A percentile compares a stretch with the other conserved stretches of the same genome.
Conservation (phyloP, 2,888 invertebrate species). For the Eudemis profundana region DNA sequence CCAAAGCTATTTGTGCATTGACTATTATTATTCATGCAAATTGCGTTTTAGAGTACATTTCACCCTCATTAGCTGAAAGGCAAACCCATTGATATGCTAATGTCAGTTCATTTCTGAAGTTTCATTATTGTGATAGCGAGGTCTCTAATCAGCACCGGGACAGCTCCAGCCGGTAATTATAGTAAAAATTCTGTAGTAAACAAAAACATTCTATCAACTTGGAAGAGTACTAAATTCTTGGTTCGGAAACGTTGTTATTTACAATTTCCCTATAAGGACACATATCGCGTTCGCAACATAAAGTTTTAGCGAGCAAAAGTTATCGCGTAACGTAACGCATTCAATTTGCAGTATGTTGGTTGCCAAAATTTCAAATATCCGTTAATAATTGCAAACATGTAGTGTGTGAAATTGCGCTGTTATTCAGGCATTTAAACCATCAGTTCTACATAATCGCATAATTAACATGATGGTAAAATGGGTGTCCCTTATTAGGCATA, state of each 20-base stretch:
- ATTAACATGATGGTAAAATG: not conserved
- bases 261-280: not conserved
- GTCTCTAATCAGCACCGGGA: not conserved
- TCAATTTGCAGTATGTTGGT: not conserved
- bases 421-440: not conserved
- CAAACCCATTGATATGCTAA: not conserved
- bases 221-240: too few species aligned
- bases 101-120: not conserved
- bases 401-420: not conserved
- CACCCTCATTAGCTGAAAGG: slow-evolving; percentile 13
- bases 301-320: not conserved
- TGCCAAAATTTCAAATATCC: not conserved
- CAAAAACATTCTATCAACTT: too few species aligned
- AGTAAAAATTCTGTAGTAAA: not conserved
- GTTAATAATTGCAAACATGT: not conserved
- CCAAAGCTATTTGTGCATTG: slow-evolving; percentile 7
- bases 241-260: too few species aligned
- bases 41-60: slow-evolving; percentile 5
- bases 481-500: not conserved
- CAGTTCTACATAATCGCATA: not conserved
- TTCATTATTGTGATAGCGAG: not conserved
- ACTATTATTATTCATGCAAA: slow-evolving; percentile 17
- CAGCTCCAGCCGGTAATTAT: not conserved
- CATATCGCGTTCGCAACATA: not conserved
- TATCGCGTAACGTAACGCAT: not conserved